Evolutionary conservation across 2,113 vertebrate species (phyloP), one percentile per base, ranked within the genome.

Genomic region (Pagrus major): DNA sequence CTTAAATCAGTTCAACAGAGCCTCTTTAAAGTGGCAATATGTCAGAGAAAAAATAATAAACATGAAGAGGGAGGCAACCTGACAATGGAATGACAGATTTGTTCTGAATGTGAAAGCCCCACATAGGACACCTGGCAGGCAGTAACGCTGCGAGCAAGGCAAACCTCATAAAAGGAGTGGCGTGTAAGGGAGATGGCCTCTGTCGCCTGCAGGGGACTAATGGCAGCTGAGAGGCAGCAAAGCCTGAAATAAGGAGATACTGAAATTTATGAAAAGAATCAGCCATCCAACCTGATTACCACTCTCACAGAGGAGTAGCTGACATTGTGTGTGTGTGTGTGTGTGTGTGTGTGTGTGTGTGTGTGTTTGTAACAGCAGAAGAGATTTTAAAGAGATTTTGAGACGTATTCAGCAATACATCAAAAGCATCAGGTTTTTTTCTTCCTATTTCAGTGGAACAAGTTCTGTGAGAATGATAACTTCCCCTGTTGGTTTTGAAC

Each of bases 241-340:
- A 83, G 86, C 92, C 88, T 92, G 92, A 93, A 94, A 94, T 93
- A 93, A 93, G 89, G 86, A 84, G 89, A 92, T 90, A 80, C 76
- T 87, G 86, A 93, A 90, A 89, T 91, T 75, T 89, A 89, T 94
- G 92, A 93, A 93, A 91, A 89, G 86, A 90, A 86, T 90, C 91
- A 86, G 80, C 86, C 76, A 89, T 85, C 87, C 88, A 82, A 84
- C 69, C 77, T 90, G 90, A 90, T 86, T 91, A 87, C 86, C 79
- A 81, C 80, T 83, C 71, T 76, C 75, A 71, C 78, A 71, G 80
- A 81, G 54, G 58, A 78, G 69, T 52, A 54, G 59, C 71, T 58
- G 42, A 71, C 14, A 12, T 15, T 16, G 64, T 37, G 66, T 64
- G 67, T 47, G 39, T 73, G 72, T 61, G 59, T 41, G 21, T 16